Percentiles rank a stretch among this genome's conserved stretches.
These are phyloP conservation scores for Pluvialis apricaria DNA, from an alignment of 2,113 vertebrate genomes.

Conservation along the genomic window DNA sequence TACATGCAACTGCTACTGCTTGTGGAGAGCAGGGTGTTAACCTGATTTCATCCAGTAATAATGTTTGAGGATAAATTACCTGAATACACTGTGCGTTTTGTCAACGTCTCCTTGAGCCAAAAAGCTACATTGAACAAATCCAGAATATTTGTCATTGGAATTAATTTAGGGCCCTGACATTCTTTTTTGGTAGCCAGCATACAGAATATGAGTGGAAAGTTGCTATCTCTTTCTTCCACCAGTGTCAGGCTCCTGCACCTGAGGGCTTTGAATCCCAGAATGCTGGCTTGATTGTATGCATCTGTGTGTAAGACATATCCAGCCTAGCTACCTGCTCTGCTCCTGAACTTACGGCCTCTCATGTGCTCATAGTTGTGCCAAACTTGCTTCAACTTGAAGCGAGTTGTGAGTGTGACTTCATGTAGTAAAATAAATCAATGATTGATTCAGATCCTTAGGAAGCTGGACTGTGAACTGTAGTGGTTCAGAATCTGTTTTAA, in stretches of 20 bases:
- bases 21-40: background rate
- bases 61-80: background rate
- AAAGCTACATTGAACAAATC: background rate
- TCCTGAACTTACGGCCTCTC: background rate
- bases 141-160: background rate
- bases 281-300: background rate
- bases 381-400: background rate
- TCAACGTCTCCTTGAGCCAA: background rate
- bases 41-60: background rate
- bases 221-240: background rate
- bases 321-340: background rate
- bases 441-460: background rate
- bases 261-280: background rate
- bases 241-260: rapidly evolving
- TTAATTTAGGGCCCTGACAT: background rate
- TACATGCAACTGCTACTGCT: background rate
- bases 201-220: background rate
- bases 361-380: background rate
- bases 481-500: background rate
- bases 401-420: background rate
- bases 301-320: background rate
- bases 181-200: background rate
- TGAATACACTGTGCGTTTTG: background rate
- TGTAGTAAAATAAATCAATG: background rate
- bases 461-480: background rate